Base-by-base conservation (phyloP, 2,797 vertebrate species). In the Rhabdomys pumilio region DNA sequence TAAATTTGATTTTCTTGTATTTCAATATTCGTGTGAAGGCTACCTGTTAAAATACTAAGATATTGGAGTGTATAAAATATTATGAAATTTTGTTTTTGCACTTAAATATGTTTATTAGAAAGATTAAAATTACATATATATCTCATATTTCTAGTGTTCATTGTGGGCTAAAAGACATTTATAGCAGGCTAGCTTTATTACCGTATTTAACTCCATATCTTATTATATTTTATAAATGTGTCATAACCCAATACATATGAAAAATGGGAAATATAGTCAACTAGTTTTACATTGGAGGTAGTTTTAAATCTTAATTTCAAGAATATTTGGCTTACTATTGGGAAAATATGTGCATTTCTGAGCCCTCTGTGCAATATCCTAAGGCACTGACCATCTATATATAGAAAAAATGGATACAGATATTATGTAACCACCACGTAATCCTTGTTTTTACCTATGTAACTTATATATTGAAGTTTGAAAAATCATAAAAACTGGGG, bases 361-460 rank as follows among this genome's bases (percentile, higher is more conserved):
- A 93, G 55, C 88, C 6, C 44, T 88, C 55, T 90, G 38, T 83
- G 81, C 97, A 96, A 67, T 88, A 89, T 31, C 73, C n/a, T 65
- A 86, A 95, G 63, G 55, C 93, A 61, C 20, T 17, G 38, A 12
- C 29, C 76, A 73, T 93, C 34, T 94, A 84, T 94, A 31, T 92
- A 63, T 73, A 85, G 94, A 82, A 97, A 97, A 93, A 80, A 41
- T 82, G 80, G 31, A 94, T 97, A 90, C 90, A 94, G 63, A 67
- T 96, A 26, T 93, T 92, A 41, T 86, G 38, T 95, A 95, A 85
- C 22, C 20, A 15, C 83, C 34, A 77, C 38, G 41, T 97, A 90
- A 57, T 96, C 41, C 24, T 69, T 95, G 83, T 86, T 92, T 61
- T 97, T 77, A 94, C 76, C 90, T 97, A 94, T 79, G 31, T 97